These are phyloP conservation scores for Drosophila biarmipes DNA, from an alignment of 1,140 invertebrate species.

Conservation along the genomic window DNA sequence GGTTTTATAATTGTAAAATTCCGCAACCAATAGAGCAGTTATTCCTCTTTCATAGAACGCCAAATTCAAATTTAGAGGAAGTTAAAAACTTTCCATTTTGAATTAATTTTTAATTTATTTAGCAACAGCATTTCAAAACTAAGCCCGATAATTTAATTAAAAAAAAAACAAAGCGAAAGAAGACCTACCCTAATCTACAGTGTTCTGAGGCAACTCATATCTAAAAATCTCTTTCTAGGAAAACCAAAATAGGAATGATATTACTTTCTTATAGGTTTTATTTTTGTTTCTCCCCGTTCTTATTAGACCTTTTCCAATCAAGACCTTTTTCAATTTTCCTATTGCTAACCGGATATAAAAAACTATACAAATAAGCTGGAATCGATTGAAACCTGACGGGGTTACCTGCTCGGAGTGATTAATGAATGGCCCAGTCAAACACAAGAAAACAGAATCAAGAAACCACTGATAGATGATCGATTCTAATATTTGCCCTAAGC, in stretches of 20 bases:
- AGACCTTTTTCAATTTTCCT: conserved; percentile 8
- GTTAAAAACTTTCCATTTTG: too few species aligned
- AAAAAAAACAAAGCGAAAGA: too few species aligned
- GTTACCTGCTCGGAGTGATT: conserved; percentile 45
- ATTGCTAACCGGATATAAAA: conserved; percentile 52
- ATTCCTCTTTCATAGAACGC: too few species aligned
- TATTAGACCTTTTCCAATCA: conserved; percentile 8
- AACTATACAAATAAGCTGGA: conserved; percentile 23
- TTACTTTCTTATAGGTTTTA: conserved; percentile 23
- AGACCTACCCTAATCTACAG: conserved; percentile 19
- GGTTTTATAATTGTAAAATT: background rate
- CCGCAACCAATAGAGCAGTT: background rate
- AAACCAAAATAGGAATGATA: background rate
- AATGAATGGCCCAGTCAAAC: conserved; percentile 20
- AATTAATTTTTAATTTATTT: too few species aligned
- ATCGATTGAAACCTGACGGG: conserved; percentile 20
- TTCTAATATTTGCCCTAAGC: conserved; percentile 39
- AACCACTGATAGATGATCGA: conserved; percentile 41
- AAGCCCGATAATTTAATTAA: too few species aligned
- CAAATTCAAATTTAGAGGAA: too few species aligned
- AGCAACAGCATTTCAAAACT: too few species aligned
- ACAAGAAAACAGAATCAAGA: conserved; percentile 17
- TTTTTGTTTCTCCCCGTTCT: background rate
- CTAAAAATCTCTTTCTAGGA: background rate
- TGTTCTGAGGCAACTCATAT: background rate